Evolutionary conservation across 2,888 invertebrate species (phyloP), one percentile per base, ranked within the genome.

Genomic region (Dolichomitus sp.): DNA sequence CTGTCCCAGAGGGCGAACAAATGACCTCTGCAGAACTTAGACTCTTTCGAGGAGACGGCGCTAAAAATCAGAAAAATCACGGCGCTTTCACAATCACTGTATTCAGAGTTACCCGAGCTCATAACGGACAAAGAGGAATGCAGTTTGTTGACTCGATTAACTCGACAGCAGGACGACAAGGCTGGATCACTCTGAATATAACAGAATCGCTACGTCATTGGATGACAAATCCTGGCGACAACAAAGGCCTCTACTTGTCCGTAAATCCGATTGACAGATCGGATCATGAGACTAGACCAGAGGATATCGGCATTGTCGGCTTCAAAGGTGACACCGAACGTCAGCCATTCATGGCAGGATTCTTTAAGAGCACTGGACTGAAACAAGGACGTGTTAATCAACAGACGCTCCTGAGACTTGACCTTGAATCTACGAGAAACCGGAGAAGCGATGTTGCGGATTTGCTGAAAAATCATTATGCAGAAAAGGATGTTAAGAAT

Each of bases 341-440:
- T 87, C 97, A 98, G 91, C 98, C 98, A 0, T 98, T 99, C 93
- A 95, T 98, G 95, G 98, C 98, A 11, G 98, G 97, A 0, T 98
- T 97, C 93, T 96, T 97, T 90, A 96, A 96, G 90, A 96, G 95
- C 59, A 94, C 94, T 0, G 94, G 94, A 14, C 30, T 54, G 17
- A 63, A 23, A 11, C 69, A 75, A n/a, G 7, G 59, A 9, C 42
- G 70, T 3, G 37, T 82, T 30, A 40, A 95, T 86, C 94, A 93
- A 12, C 19, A 61, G 5, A 33, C 2, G 0, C 14, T 61, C 50
- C 23, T 85, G 94, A 95, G 76, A 92, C 95, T 87, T 93, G 95
- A 87, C 95, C 95, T 42, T 89, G 94, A 54, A 95, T 48, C n/a
- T 17, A 94, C 37, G 94, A 93, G 88, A 94, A 95, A 77, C 17